Base-by-base conservation (phyloP, 2,797 vertebrate genomes). In the Gobionotothen gibberifrons region DNA sequence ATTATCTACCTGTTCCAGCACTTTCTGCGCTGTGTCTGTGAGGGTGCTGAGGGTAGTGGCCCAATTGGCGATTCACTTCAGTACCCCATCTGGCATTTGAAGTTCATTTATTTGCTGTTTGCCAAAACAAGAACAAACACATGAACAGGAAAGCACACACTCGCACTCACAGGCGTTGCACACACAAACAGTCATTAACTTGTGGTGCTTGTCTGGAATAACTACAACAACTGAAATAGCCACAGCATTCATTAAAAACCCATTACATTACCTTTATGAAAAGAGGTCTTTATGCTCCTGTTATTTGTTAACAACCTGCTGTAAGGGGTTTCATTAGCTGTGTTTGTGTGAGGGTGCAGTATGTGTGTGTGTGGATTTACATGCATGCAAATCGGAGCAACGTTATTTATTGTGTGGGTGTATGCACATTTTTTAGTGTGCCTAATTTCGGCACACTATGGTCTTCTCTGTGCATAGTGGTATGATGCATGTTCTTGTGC, bases 11-110 rank as follows among this genome's bases (percentile, higher is more conserved):
- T 89, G 85, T 89, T 89, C 82, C 69, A 72, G 79, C 73, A 57
- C 65, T 81, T 83, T 88, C 74, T 36, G 32, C 79, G 78, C 75
- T 81, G 74, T 83, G 81, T 81, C 79, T 85, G 76, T 40, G 74
- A 7, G 46, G 74, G 74, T 57, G 84, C 76, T 76, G 60, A 73
- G 80, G 76, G 81, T 78, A 78, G 81, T 74, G 76, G 81, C 86
- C 89, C 91, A 89, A 83, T 90, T 90, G 89, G 86, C 86, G 81
- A 87, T 91, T 90, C 90, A 91, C 87, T 87, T 81, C 88, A 88
- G 83, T 85, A 82, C 88, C 83, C 89, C 92, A 90, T 91, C 90
- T 90, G 89, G 89, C 90, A 90, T 92, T 90, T 91, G 76, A 89
- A 89, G 88, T 87, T 90, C 67, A 88, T 90, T 89, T 88, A 78